Evolutionary conservation across 2,888 invertebrate species (phyloP), one percentile per base, ranked within the genome.

Genomic region (Andrena camellia): DNA sequence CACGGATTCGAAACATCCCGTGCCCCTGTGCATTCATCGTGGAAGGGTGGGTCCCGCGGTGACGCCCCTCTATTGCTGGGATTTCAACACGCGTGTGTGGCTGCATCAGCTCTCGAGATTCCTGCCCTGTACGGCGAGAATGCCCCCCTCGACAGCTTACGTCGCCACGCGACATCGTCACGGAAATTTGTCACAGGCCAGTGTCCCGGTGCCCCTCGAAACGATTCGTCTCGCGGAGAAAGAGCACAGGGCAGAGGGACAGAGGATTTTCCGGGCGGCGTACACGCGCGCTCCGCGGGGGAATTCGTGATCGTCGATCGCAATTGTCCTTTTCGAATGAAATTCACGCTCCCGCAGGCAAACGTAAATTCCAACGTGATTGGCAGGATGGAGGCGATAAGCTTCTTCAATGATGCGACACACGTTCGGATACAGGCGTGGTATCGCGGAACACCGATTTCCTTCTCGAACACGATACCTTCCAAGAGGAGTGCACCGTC

Each of bases 181-280:
- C 74, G 62, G 79, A 86, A 86, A 91, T 91, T 90, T 88, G 88
- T 91, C 88, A 90, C 86, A 82, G 82, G 78, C 68, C 71, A 77
- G 67, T 63, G 78, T 86, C 79, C 81, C 57, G 20, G n/a, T 57
- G 64, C 54, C 62, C 77, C 31, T 62, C 68, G 7, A 33, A 76
- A 71, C 76, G 79, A 85, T 74, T 86, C 76, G 75, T 75, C 59
- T 52, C 76, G 33, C 35, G 13, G 54, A 54, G 64, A 57, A n/a
- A 63, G 23, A 54, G 23, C 3, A 35, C 23, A 26, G 35, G 23
- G 68, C 17, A 33, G 10, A 17, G 31, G 57, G 31, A 13, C 50
- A 35, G 33, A 13, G 31, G 33, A 31, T 26, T 35, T 52, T 67
- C n/a, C 52, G n/a, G 6, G 6, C 5, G 67, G 31, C 35, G 48